A percentile compares a stretch with the other conserved stretches of the same genome.
phyloP scores from a whole-genome alignment of 2,797 vertebrate genomes.

The Melanitta fusca region DNA sequence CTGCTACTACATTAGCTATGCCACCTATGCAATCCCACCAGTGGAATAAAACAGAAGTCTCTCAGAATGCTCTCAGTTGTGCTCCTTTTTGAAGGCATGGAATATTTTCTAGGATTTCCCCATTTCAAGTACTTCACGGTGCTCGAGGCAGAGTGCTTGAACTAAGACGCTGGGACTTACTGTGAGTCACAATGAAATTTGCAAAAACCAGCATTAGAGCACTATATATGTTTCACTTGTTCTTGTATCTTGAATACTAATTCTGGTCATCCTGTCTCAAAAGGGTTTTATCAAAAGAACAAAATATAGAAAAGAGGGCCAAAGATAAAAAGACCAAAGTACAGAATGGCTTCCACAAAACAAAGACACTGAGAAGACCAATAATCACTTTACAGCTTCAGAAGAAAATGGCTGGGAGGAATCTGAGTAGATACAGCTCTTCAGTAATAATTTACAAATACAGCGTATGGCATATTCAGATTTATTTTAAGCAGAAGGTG shows the following conservation, averaged over 20 bases:
- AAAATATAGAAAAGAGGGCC: neutral
- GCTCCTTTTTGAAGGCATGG: neutral
- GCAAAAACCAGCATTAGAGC: neutral
- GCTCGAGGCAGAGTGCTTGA: neutral
- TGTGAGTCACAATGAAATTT: neutral
- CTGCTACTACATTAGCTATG: neutral
- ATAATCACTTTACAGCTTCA: neutral
- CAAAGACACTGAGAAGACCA: neutral
- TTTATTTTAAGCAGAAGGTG: neutral
- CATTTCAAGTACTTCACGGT: neutral
- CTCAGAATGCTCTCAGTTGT: neutral
- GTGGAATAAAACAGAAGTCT: neutral
- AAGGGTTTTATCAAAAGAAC: neutral
- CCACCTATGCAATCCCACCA: neutral
- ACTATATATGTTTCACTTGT: rapidly evolving
- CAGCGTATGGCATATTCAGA: neutral
- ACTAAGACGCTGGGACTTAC: neutral
- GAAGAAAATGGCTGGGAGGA: neutral
- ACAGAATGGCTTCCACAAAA: neutral
- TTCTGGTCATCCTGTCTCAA: neutral
- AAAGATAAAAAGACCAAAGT: neutral
- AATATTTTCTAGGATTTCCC: neutral
- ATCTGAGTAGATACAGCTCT: neutral
- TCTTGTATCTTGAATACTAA: neutral
- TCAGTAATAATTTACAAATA: neutral